phyloP scores from a whole-genome alignment of 2,113 vertebrate genomes.

The Halcyon malimbica region DNA sequence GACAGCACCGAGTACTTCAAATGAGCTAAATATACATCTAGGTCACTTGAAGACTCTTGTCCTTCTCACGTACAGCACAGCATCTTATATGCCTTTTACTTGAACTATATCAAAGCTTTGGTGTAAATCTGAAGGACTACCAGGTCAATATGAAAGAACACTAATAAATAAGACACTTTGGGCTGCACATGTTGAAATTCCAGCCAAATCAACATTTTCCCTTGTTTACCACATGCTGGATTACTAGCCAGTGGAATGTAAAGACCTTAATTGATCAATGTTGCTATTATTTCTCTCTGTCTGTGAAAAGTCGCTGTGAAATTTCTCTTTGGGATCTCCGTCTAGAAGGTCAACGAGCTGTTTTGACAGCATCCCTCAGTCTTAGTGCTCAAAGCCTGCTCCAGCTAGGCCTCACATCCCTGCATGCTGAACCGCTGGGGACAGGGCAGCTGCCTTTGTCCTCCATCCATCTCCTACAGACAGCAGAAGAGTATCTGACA shows the following conservation, averaged over 20 bases:
- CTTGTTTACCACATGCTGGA: neutral
- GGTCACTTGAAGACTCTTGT: neutral
- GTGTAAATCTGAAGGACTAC: neutral
- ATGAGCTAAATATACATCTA: neutral
- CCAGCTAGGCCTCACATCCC: neutral
- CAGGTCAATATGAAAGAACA: neutral
- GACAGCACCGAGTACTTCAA: neutral
- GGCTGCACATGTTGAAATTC: neutral
- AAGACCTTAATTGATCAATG: neutral
- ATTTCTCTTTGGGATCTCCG: neutral
- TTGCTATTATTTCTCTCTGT: neutral
- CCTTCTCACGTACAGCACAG: neutral
- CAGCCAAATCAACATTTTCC: neutral
- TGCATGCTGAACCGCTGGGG: accelerated
- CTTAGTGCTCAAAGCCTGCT: neutral
- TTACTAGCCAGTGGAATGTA: neutral
- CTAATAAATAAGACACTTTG: neutral
- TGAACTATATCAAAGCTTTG: neutral
- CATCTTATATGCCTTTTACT: neutral
- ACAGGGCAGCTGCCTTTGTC: neutral
- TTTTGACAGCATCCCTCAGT: neutral
- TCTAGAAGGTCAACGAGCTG: neutral
- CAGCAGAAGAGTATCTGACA: neutral
- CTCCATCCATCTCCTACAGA: neutral
- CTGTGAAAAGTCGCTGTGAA: neutral